Evolutionary conservation across 2,797 vertebrate species (phyloP).

Genomic region (Setipinna tenuifilis): DNA sequence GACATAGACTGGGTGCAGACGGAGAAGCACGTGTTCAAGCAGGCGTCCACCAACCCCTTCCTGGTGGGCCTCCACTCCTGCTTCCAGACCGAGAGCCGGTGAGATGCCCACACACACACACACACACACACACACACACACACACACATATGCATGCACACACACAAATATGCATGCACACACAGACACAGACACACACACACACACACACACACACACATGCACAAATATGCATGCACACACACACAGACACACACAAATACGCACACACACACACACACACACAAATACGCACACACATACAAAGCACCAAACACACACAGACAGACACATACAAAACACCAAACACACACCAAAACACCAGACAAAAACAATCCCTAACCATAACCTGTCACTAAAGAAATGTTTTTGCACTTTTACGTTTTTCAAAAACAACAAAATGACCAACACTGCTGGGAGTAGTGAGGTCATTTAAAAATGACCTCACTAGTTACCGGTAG

Average conservation of each 20-base stretch:
- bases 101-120: slow-evolving; percentile 61
- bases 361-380: neutral
- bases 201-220: neutral
- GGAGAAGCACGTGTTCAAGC: slow-evolving; percentile 98
- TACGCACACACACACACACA: neutral
- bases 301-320: neutral
- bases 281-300: neutral
- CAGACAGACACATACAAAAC: neutral
- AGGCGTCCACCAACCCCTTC: slow-evolving; percentile 96
- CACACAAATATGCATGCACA: neutral
- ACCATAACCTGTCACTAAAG: too few relatives aligned
- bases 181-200: neutral
- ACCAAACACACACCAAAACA: neutral
- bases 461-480: too few relatives aligned
- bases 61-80: slow-evolving; percentile 96
- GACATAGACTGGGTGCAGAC: slow-evolving; percentile 99
- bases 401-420: too few relatives aligned
- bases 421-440: too few relatives aligned
- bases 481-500: too few relatives aligned
- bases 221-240: neutral
- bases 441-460: too few relatives aligned
- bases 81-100: slow-evolving; percentile 98
- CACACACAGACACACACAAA: neutral
- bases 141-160: neutral
- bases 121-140: neutral